Percentiles rank a stretch among this genome's conserved stretches.
Conservation (phyloP, 2,888 invertebrate genomes). For the Tenthredo mesomela region DNA sequence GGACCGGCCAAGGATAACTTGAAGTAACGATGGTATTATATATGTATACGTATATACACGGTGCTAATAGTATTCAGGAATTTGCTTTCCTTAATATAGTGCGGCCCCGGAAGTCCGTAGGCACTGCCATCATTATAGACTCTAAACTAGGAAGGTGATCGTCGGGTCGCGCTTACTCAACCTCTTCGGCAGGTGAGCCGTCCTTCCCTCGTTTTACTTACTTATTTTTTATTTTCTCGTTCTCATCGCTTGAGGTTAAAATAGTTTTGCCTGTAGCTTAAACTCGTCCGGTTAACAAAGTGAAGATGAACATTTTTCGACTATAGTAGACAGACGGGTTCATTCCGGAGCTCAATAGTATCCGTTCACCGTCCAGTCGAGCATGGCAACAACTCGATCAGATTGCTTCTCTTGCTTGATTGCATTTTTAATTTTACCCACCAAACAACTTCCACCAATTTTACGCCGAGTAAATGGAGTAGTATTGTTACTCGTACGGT, state of each 20-base stretch:
- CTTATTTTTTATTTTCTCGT: background rate
- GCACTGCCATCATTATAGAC: constrained; percentile 17
- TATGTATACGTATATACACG: constrained; percentile 17
- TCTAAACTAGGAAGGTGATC: constrained; percentile 39
- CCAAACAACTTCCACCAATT: constrained; percentile 16
- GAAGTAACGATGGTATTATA: constrained; percentile 22
- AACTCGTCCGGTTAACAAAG: background rate
- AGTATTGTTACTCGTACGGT: background rate
- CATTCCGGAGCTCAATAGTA: background rate
- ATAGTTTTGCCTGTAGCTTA: background rate
- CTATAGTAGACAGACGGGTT: constrained; percentile 3
- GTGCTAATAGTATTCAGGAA: constrained; percentile 44
- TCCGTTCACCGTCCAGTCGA: constrained; percentile 2
- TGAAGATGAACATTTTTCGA: background rate
- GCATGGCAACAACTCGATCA: constrained; percentile 12
- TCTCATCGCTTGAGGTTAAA: background rate
- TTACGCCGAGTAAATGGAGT: background rate
- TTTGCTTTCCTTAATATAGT: constrained; percentile 36
- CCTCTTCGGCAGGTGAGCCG: constrained; percentile 31
- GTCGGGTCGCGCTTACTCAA: constrained; percentile 8
- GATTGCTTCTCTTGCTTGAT: constrained; percentile 37
- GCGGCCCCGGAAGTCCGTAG: constrained; percentile 35
- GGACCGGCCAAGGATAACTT: constrained; percentile 35
- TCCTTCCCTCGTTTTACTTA: background rate
- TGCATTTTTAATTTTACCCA: constrained; percentile 24